phyloP scores from a whole-genome alignment of 2,888 invertebrate genomes.

The Lobophora halterata region DNA sequence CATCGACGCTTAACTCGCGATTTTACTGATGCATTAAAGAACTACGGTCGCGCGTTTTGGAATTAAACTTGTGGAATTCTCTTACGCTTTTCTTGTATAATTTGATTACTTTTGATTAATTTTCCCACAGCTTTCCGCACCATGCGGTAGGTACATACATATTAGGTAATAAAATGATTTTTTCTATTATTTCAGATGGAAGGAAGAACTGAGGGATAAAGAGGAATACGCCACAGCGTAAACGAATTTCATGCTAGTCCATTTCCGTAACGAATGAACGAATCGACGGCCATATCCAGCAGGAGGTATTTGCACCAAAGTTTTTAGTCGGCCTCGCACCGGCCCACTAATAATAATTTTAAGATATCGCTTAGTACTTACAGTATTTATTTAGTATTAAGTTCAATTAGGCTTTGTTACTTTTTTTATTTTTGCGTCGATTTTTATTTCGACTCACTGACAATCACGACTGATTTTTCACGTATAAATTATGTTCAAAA shows the following conservation, averaged over 20 bases:
- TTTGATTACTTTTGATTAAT: too few species aligned
- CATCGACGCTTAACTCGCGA: too few species aligned
- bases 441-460: slow-evolving; percentile 46
- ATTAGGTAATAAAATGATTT: too few species aligned
- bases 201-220: slow-evolving; percentile 27
- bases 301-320: slow-evolving; percentile 67
- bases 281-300: slow-evolving; percentile 70
- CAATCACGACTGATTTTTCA: slow-evolving; percentile 58
- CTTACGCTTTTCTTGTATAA: too few species aligned
- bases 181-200: slow-evolving; percentile 36
- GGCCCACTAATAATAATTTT: slow-evolving; percentile 45
- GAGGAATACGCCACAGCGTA: slow-evolving; percentile 45
- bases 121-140: too few species aligned
- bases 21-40: too few species aligned
- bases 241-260: slow-evolving; percentile 79
- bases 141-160: too few species aligned
- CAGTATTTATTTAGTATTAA: slow-evolving; percentile 78
- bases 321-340: slow-evolving; percentile 49
- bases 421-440: slow-evolving; percentile 43
- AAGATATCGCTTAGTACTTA: slow-evolving; percentile 66
- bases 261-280: slow-evolving; percentile 71
- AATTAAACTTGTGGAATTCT: too few species aligned
- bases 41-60: too few species aligned
- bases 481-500: slow-evolving; percentile 22
- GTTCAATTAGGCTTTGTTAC: slow-evolving; percentile 50